A percentile compares a stretch with the other conserved stretches of the same genome.
phyloP scores from a whole-genome alignment of 2,888 invertebrate species.

The Nomada fabriciana region DNA sequence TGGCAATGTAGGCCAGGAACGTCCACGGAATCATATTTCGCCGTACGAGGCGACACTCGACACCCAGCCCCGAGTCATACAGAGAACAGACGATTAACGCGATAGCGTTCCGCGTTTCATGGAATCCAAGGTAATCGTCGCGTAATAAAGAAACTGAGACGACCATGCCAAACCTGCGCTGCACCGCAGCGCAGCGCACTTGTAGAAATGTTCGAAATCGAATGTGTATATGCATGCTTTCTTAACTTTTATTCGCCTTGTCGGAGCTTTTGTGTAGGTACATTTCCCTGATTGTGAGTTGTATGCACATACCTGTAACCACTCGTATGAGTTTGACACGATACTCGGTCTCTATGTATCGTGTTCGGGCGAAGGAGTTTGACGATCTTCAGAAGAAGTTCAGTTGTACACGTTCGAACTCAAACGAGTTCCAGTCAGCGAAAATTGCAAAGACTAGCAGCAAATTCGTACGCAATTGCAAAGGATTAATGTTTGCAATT shows the following conservation, averaged over 20 bases:
- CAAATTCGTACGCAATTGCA: too few relatives aligned
- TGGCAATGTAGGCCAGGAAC: slow-evolving; percentile 83
- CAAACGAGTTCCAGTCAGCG: too few relatives aligned
- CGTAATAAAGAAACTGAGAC: slow-evolving; percentile 62
- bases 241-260: background rate
- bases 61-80: slow-evolving; percentile 78
- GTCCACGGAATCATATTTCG: slow-evolving; percentile 83
- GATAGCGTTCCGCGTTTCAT: slow-evolving; percentile 80
- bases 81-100: slow-evolving; percentile 82
- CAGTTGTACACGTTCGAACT: too few relatives aligned
- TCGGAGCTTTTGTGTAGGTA: too few relatives aligned
- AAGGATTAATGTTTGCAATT: too few relatives aligned
- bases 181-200: background rate
- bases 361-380: too few relatives aligned
- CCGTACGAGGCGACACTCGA: slow-evolving; percentile 82
- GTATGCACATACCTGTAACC: too few relatives aligned
- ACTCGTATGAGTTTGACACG: too few relatives aligned
- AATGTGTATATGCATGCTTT: background rate
- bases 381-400: too few relatives aligned
- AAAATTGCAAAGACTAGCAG: too few relatives aligned
- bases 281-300: too few relatives aligned
- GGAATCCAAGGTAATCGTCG: slow-evolving; percentile 76
- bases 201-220: background rate
- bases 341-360: too few relatives aligned
- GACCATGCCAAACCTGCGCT: slow-evolving; percentile 43